Conservation (phyloP, 2,888 invertebrate species). For the Oxycera nigricornis region DNA sequence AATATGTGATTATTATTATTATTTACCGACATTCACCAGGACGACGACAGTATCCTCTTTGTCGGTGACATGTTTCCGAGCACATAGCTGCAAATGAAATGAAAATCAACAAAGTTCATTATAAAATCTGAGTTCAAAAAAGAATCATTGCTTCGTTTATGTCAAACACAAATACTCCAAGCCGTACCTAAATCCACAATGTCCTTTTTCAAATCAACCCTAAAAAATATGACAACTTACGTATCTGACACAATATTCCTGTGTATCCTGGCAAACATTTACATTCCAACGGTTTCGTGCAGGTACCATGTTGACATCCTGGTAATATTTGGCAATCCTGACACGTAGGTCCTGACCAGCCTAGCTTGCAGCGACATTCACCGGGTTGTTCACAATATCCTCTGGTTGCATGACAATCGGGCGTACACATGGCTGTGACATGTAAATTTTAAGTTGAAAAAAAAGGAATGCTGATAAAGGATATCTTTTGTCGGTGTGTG, state of each 20-base stretch:
- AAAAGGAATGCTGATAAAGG: background rate
- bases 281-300: constrained; percentile 86
- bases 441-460: background rate
- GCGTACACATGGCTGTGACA: constrained; percentile 79
- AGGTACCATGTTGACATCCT: constrained; percentile 88
- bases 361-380: constrained; percentile 88
- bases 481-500: background rate
- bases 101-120: background rate
- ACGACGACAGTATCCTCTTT: constrained; percentile 82
- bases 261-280: constrained; percentile 91
- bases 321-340: constrained; percentile 87
- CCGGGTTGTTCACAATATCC: constrained; percentile 88
- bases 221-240: constrained; percentile 66
- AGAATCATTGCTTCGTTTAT: too few species aligned
- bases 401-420: constrained; percentile 82
- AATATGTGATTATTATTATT: background rate
- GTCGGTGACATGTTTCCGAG: constrained; percentile 79
- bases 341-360: constrained; percentile 88
- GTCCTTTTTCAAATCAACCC: too few species aligned
- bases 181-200: too few species aligned
- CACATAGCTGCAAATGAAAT: constrained; percentile 75
- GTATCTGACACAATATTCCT: constrained; percentile 84
- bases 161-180: too few species aligned
- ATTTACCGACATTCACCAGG: constrained; percentile 78
- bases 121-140: too few species aligned